These are phyloP conservation scores for Tigriopus japonicus DNA, from an alignment of 1,140 invertebrate species.

Conservation along the genomic window DNA sequence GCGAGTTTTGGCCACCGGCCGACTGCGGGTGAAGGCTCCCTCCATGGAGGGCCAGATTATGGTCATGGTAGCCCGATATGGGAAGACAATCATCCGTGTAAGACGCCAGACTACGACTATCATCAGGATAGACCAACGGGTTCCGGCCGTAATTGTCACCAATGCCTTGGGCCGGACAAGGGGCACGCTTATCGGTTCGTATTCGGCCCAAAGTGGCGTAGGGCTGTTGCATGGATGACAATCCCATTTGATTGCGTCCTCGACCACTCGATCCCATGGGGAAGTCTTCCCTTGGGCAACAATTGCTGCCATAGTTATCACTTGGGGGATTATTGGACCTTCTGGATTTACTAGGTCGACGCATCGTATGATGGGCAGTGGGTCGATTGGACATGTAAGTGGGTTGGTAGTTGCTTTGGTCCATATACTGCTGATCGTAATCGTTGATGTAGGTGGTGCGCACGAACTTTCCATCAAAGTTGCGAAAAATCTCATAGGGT, in stretches of 20 bases:
- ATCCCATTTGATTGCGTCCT: too few species aligned
- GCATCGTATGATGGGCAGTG: constrained; percentile 5
- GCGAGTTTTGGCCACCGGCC: neutral
- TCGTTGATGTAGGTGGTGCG: neutral
- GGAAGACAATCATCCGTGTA: constrained; percentile 4
- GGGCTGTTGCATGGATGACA: too few species aligned
- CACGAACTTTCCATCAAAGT: constrained; percentile 13
- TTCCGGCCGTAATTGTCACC: constrained; percentile 4
- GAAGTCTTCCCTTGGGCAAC: too few species aligned
- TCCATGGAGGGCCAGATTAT: neutral
- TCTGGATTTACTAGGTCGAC: neutral
- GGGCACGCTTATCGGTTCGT: too few species aligned
- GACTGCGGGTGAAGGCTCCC: neutral
- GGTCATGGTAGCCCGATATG: neutral
- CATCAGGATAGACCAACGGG: neutral
- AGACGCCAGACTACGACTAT: neutral
- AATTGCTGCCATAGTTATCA: too few species aligned
- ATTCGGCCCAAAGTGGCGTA: too few species aligned
- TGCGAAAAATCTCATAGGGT: constrained; percentile 4
- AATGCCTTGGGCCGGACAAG: too few species aligned
- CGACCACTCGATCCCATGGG: too few species aligned
- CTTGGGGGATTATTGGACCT: too few species aligned
- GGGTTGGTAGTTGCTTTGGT: too few species aligned
- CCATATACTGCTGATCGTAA: too few species aligned
- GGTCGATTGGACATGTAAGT: neutral